These are phyloP conservation scores for Melieria omissa DNA, from an alignment of 2,888 invertebrate genomes.

Conservation along the genomic window DNA sequence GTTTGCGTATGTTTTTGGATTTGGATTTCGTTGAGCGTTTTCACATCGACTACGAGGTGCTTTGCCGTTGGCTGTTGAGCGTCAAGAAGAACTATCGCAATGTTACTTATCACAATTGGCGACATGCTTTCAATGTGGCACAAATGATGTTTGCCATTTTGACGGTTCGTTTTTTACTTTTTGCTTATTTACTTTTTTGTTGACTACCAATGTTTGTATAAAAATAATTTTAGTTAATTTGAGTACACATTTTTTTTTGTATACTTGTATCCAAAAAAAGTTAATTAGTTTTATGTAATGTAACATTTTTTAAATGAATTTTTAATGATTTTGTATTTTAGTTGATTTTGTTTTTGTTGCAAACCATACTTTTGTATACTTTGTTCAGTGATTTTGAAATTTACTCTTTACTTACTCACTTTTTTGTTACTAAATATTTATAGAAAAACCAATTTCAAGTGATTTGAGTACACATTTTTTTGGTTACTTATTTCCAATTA, in stretches of 20 bases:
- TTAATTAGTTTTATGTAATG: neutral
- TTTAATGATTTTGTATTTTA: constrained; percentile 20
- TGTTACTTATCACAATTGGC: constrained; percentile 96
- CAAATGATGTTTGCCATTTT: constrained; percentile 98
- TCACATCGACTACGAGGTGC: constrained; percentile 91
- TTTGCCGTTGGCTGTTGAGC: constrained; percentile 91
- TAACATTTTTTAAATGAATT: neutral
- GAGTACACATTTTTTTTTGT: too few species aligned
- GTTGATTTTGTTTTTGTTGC: constrained; percentile 25
- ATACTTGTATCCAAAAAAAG: neutral
- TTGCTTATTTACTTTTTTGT: neutral
- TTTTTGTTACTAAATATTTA: too few species aligned
- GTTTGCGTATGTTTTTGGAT: constrained; percentile 93
- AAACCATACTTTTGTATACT: neutral
- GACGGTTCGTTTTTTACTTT: constrained; percentile 73
- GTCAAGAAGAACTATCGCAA: constrained; percentile 95
- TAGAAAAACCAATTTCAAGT: too few species aligned
- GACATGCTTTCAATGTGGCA: constrained; percentile 96
- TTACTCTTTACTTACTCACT: too few species aligned
- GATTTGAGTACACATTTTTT: too few species aligned
- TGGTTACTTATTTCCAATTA: neutral
- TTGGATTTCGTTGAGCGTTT: constrained; percentile 91
- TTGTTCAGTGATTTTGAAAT: neutral
- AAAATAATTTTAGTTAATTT: too few species aligned
- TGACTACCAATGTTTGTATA: neutral